phyloP scores from a whole-genome alignment of 64 coral and sea anemone species.

The Pachyseris speciosa region DNA sequence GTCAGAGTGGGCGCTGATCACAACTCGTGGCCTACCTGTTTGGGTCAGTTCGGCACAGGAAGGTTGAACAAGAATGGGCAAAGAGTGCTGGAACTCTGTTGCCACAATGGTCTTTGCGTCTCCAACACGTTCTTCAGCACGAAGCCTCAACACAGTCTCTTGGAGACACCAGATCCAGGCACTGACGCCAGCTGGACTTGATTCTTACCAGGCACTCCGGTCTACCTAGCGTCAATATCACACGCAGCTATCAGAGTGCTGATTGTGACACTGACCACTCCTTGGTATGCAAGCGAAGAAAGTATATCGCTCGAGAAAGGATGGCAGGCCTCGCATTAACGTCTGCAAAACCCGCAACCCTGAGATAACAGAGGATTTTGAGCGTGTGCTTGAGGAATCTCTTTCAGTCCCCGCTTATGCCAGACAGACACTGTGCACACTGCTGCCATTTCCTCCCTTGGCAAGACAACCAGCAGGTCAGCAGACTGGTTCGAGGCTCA shows the following conservation, averaged over 20 bases:
- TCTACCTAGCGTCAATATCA: neutral
- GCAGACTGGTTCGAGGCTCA: no score
- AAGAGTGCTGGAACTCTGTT: slow-evolving; percentile 20
- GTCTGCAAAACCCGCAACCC: neutral
- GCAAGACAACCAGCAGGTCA: no score
- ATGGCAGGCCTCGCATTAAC: neutral
- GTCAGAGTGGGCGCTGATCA: slow-evolving; percentile 6
- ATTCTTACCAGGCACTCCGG: neutral
- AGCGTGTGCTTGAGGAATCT: no score
- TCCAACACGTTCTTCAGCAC: neutral
- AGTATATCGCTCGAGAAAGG: no score
- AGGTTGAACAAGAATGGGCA: slow-evolving; percentile 28
- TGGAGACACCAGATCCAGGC: neutral
- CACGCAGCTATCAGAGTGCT: no score
- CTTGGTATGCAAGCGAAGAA: no score
- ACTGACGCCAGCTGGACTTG: neutral
- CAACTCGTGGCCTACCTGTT: neutral
- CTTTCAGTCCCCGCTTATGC: no score
- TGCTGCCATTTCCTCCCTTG: no score
- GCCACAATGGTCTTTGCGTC: neutral
- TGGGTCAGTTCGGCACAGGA: slow-evolving; percentile 14
- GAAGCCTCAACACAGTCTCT: neutral
- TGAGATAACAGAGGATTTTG: no score
- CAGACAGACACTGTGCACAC: no score
- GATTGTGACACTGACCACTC: no score